Conservation (phyloP, 2,113 vertebrate species). For the Fulica atra region DNA sequence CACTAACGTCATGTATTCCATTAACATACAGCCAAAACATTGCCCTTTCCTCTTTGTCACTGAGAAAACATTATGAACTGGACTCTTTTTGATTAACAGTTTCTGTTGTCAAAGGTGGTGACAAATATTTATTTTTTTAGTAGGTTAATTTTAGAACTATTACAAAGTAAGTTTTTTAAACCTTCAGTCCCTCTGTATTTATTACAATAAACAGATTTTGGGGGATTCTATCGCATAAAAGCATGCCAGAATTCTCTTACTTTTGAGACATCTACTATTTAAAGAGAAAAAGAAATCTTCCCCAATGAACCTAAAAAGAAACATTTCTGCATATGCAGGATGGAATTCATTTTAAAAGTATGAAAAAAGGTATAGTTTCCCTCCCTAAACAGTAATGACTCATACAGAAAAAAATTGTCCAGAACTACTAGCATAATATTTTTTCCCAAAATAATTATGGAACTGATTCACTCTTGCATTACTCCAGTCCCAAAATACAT, state of each 20-base stretch:
- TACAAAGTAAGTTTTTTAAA: neutral
- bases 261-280: conserved; percentile 41
- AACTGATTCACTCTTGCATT: conserved; percentile 14
- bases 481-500: conserved; percentile 6
- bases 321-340: conserved; percentile 17
- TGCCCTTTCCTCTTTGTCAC: neutral
- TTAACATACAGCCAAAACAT: neutral
- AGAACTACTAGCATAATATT: neutral
- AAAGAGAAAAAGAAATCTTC: conserved; percentile 20
- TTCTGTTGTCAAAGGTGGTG: neutral
- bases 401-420: neutral
- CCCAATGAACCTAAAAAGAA: conserved; percentile 39
- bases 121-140: neutral
- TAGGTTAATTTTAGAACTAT: neutral
- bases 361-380: neutral
- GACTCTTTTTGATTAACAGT: neutral
- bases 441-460: conserved; percentile 8
- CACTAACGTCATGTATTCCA: neutral
- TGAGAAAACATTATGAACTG: neutral
- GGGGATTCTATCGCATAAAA: neutral
- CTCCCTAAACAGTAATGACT: neutral
- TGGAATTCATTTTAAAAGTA: conserved; percentile 32
- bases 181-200: neutral
- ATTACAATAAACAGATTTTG: neutral
- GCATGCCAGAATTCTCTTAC: neutral